phyloP scores from a whole-genome alignment of 2,797 vertebrate genomes.

The Hydrolagus colliei region DNA sequence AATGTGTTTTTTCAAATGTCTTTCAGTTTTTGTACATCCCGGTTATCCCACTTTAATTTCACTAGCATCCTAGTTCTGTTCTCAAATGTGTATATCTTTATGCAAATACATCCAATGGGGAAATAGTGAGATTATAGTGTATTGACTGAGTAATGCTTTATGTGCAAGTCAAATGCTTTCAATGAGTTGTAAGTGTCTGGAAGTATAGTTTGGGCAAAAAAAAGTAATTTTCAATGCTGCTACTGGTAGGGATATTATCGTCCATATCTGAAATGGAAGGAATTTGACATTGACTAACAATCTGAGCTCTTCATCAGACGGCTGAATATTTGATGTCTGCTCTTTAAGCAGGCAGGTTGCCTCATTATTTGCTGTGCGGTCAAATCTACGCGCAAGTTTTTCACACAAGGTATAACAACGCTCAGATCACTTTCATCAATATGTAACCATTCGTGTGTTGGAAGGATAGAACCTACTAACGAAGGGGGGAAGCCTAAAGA shows the following conservation, averaged over 20 bases:
- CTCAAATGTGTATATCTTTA: neutral
- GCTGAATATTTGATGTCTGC: neutral
- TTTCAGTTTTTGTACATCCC: neutral
- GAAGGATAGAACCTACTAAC: too few relatives aligned
- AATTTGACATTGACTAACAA: neutral
- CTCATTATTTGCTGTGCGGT: too few relatives aligned
- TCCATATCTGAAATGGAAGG: neutral
- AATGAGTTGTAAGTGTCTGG: neutral
- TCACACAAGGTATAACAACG: too few relatives aligned
- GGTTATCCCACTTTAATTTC: constrained; percentile 8
- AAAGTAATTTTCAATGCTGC: neutral
- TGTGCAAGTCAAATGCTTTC: neutral
- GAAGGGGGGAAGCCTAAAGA: too few relatives aligned
- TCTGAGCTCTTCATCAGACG: neutral
- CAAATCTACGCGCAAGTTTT: too few relatives aligned
- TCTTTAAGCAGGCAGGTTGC: neutral
- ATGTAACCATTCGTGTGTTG: too few relatives aligned
- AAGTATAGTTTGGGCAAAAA: neutral
- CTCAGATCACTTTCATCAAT: too few relatives aligned
- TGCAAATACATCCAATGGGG: constrained; percentile 14
- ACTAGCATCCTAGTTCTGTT: constrained; percentile 12
- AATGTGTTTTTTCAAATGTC: constrained; percentile 14
- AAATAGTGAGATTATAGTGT: constrained; percentile 15
- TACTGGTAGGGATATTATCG: neutral
- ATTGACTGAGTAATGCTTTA: neutral